Evolutionary conservation across 2,888 invertebrate genomes (phyloP).

Genomic region (Petrolisthes cinctipes): DNA sequence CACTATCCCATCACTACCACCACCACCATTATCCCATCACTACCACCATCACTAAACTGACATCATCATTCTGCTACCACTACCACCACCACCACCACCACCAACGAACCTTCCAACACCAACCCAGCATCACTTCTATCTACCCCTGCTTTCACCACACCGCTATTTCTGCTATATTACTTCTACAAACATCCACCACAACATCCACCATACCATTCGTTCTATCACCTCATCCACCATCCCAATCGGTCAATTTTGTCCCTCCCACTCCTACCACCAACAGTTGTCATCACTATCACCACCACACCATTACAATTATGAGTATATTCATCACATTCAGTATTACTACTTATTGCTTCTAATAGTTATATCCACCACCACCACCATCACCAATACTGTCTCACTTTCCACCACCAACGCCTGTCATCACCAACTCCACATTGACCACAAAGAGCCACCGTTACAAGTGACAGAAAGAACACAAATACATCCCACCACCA

Average conservation of each 20-base stretch:
- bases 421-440: not conserved
- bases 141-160: not conserved
- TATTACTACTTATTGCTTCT: not conserved
- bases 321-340: not conserved
- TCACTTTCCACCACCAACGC: too few relatives aligned
- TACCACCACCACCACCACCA: not conserved
- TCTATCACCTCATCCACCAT: not conserved
- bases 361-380: not conserved
- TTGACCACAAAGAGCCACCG: not conserved
- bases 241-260: not conserved
- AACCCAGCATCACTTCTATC: not conserved
- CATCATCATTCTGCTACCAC: not conserved
- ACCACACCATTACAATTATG: not conserved
- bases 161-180: not conserved
- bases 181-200: not conserved
- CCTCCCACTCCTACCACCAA: not conserved
- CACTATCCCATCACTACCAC: not conserved
- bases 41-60: not conserved
- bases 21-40: not conserved
- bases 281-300: not conserved
- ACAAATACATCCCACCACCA: not conserved
- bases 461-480: not conserved
- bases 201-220: not conserved
- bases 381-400: conserved; percentile 6
- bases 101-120: not conserved